A percentile compares a stretch with the other conserved stretches of the same genome.
phyloP scores from a whole-genome alignment of 2,113 vertebrate genomes.

The Siniperca chuatsi region DNA sequence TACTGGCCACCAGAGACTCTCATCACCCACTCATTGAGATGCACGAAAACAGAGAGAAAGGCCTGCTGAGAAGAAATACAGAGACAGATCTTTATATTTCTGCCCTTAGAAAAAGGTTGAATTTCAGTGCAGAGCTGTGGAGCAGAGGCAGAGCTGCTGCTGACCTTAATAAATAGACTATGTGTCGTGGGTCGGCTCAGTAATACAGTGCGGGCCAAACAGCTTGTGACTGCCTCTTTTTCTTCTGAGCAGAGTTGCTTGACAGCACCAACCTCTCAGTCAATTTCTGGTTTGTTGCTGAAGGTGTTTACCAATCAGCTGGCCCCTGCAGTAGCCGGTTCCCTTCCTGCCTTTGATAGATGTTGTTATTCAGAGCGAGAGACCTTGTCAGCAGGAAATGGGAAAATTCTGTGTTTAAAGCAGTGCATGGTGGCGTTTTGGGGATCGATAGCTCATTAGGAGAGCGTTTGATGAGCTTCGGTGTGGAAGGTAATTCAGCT shows the following conservation, averaged over 20 bases:
- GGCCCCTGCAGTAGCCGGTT: background rate
- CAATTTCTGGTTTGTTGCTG: constrained; percentile 23
- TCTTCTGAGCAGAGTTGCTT: constrained; percentile 25
- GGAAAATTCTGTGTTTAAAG: constrained; percentile 27
- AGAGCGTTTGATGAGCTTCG: constrained; percentile 26
- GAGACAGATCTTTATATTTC: background rate
- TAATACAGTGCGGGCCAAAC: constrained; percentile 50
- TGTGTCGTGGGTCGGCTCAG: background rate
- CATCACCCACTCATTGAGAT: constrained; percentile 12
- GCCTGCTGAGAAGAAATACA: background rate
- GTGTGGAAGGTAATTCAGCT: constrained; percentile 7
- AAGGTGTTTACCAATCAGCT: constrained; percentile 17
- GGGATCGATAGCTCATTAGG: constrained; percentile 55
- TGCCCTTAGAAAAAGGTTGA: constrained; percentile 9
- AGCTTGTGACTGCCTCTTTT: constrained; percentile 32
- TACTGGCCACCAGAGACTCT: constrained; percentile 20
- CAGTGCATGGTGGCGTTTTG: background rate
- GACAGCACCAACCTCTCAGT: constrained; percentile 51
- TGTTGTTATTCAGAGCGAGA: constrained; percentile 30
- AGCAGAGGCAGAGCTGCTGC: background rate
- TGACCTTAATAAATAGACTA: constrained; percentile 21
- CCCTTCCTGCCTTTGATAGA: constrained; percentile 34
- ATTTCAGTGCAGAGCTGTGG: constrained; percentile 12
- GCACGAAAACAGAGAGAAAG: background rate
- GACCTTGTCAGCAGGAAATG: constrained; percentile 39